Base-by-base conservation (phyloP, 2,888 invertebrate species). In the Bombyx huttoni region DNA sequence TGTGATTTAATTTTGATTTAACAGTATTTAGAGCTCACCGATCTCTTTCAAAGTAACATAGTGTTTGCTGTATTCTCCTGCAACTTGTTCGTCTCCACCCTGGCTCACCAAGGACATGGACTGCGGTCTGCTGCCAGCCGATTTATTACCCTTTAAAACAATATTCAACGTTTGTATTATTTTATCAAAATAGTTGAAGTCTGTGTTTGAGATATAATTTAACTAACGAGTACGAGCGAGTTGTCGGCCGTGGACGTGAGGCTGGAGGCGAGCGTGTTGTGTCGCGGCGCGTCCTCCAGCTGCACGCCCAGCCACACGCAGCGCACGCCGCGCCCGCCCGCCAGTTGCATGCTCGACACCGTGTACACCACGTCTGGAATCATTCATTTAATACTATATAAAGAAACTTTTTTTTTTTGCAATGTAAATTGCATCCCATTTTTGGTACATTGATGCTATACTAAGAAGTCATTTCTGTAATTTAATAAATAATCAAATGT, bases 21-120 rank as follows among this genome's bases (percentile, higher is more conserved):
- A 49, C 13, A 8, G 33, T 51, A 9, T 45, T 13, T n/a, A 24
- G 7, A 47, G 49, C 71, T 75, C 67, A 70, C 93, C 93, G 46
- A 94, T 92, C 62, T 92, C 91, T 58, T 91, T 90, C 12, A 92
- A 76, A 0, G 92, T 92, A 52, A 90, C 89, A 57, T 91, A 90
- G 54, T 89, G 78, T 55, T 89, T 89, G 62, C 78, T 86, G 69
- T 91, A 92, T 12, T 90, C 90, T 0, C 91, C 91, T 1, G 82
- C 74, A 0, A 86, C 73, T 55, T 90, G 89, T 46, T 90, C 90
- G 49, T 90, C 90, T 0, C 89, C 89, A 54, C 89, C 87, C 56
- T 90, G 90, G 54, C 89, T 89, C 68, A 88, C 61, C 34, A 90
- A 64, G 0, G 90, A 90, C 73, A 90, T 88, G 0, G 90, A 91